Conservation (phyloP, 2,797 vertebrate genomes). For the Premnoplex brunnescens region DNA sequence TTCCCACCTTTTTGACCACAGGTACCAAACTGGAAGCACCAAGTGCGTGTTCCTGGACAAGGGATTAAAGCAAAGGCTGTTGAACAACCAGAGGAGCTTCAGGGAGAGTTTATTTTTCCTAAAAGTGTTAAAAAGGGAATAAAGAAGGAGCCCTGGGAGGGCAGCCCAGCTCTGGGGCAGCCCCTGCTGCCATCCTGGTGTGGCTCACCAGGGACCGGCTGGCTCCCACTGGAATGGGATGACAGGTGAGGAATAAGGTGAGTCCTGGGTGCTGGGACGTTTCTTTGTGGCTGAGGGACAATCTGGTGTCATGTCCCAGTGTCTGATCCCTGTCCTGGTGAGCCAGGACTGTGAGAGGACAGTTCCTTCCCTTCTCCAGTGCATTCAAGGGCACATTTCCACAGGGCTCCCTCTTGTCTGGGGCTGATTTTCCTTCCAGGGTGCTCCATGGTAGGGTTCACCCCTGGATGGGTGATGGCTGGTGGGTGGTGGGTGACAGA, state of each 20-base stretch:
- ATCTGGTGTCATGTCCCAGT: accelerated
- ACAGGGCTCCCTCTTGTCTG: background rate
- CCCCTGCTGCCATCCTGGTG: background rate
- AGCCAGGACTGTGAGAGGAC: background rate
- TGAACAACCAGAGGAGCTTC: background rate
- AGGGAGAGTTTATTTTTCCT: background rate
- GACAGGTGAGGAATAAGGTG: background rate
- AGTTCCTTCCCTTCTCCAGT: background rate
- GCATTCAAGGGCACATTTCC: background rate
- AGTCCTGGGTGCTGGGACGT: background rate
- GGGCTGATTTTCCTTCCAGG: background rate
- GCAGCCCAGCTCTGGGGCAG: background rate
- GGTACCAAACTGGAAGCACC: accelerated
- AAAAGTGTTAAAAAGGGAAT: background rate
- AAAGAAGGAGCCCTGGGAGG: background rate
- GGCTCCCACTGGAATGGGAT: background rate
- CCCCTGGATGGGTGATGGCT: background rate
- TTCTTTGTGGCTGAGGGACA: accelerated
- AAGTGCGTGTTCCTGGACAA: background rate
- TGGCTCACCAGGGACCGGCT: accelerated
- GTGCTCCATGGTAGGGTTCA: background rate
- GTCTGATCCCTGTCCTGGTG: accelerated
- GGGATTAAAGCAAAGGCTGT: background rate
- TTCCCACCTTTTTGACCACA: background rate
- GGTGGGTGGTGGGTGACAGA: background rate